Percentiles rank a stretch among this genome's conserved stretches.
phyloP scores from a whole-genome alignment of 2,888 invertebrate species.

The Ophion obscuratus region DNA sequence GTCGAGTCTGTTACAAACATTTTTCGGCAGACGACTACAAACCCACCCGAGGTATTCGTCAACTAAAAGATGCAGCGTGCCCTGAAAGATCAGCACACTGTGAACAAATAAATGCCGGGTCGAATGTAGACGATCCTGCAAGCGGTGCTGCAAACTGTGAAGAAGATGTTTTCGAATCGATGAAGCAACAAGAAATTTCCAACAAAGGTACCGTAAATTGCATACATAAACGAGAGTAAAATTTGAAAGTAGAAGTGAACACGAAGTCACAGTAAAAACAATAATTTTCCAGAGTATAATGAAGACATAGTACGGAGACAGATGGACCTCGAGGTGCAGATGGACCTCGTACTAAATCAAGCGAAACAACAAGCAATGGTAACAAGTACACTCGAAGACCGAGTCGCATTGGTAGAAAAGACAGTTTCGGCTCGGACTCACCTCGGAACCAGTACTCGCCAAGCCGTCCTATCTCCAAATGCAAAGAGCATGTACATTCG shows the following conservation, averaged over 20 bases:
- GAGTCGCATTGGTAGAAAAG: background rate
- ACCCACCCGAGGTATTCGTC: background rate
- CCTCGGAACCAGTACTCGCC: background rate
- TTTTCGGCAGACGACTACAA: background rate
- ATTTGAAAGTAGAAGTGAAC: background rate
- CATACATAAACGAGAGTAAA: background rate
- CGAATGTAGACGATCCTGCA: background rate
- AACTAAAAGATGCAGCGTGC: background rate
- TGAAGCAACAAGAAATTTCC: background rate
- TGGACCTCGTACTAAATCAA: too few relatives aligned
- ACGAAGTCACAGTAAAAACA: background rate
- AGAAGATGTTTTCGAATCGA: too few relatives aligned
- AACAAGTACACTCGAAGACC: too few relatives aligned
- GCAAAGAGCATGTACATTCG: background rate
- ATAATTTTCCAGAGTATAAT: background rate
- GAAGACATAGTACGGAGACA: background rate
- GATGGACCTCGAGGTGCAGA: background rate
- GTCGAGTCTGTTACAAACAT: background rate
- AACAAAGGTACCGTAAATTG: background rate
- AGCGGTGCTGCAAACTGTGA: background rate
- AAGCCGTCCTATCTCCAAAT: background rate
- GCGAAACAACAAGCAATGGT: too few relatives aligned
- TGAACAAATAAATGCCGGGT: background rate
- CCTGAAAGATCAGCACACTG: background rate
- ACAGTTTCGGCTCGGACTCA: background rate